Conservation (phyloP, 2,888 invertebrate species). For the Choreutis nemorana region DNA sequence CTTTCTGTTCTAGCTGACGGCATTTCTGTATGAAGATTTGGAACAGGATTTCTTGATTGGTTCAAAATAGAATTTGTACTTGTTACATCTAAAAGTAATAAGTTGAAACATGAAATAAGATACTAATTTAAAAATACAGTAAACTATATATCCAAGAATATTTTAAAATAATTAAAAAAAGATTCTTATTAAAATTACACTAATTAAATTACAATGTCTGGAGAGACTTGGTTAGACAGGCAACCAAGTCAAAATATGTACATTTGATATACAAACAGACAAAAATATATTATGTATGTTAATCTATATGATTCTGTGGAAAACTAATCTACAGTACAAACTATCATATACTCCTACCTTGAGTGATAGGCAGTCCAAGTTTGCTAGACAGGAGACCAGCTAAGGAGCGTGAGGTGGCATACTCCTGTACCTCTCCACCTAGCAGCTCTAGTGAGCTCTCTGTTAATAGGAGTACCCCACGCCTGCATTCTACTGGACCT, state of each 20-base stretch:
- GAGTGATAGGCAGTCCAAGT: slow-evolving; percentile 51
- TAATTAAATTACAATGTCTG: no score
- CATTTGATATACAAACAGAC: no score
- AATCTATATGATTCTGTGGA: no score
- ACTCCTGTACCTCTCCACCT: slow-evolving; percentile 77
- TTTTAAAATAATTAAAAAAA: no score
- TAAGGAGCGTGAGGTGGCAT: slow-evolving; percentile 63
- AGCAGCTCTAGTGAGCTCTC: slow-evolving; percentile 66
- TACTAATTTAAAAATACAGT: slow-evolving; percentile 1
- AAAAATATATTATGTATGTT: no score
- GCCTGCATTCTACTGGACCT: slow-evolving; percentile 75
- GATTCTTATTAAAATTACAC: no score
- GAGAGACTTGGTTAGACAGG: no score
- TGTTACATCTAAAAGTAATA: no score
- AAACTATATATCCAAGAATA: no score
- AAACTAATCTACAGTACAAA: no score
- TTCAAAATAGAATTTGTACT: slow-evolving; percentile 19
- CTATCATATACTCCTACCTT: slow-evolving; percentile 25
- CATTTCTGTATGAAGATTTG: slow-evolving; percentile 27
- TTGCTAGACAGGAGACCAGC: slow-evolving; percentile 68
- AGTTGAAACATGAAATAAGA: slow-evolving; percentile 23
- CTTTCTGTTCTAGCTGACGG: slow-evolving; percentile 15
- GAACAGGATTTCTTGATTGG: slow-evolving; percentile 25
- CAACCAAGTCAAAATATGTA: no score
- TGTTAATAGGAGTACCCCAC: slow-evolving; percentile 73